These are phyloP conservation scores for Aspidiotus destructor DNA, from an alignment of 2,888 invertebrate genomes.

Conservation along the genomic window DNA sequence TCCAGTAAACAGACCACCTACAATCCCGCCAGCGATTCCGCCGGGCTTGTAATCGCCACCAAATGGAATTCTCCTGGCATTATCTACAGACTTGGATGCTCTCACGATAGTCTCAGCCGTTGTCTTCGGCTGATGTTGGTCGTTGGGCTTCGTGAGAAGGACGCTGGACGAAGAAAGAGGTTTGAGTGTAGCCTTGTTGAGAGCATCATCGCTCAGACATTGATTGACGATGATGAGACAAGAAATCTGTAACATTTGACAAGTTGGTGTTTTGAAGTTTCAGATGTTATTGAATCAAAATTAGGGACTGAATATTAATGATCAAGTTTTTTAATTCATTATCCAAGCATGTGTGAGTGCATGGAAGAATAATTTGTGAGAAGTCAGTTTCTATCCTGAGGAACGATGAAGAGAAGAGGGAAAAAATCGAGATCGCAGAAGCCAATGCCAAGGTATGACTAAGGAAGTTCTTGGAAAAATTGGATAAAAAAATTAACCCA, in stretches of 20 bases:
- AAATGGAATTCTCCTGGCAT: not conserved
- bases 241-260: not conserved
- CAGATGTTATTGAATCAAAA: too few species aligned
- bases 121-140: not conserved
- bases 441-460: too few species aligned
- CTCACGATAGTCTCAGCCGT: not conserved
- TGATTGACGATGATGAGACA: not conserved
- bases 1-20: constrained; percentile 16
- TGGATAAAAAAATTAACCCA: too few species aligned
- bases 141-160: not conserved
- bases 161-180: not conserved
- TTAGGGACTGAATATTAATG: too few species aligned
- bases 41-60: not conserved
- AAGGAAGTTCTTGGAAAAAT: too few species aligned
- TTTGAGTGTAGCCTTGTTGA: not conserved
- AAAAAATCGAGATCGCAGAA: too few species aligned
- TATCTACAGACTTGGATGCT: not conserved
- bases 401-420: too few species aligned
- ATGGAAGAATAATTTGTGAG: too few species aligned
- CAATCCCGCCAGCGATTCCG: constrained; percentile 17
- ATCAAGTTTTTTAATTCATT: too few species aligned
- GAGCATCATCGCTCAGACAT: not conserved
- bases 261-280: too few species aligned
- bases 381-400: too few species aligned
- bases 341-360: too few species aligned